phyloP scores from a whole-genome alignment of 1,140 invertebrate genomes.

The Conopomorpha cramerella region DNA sequence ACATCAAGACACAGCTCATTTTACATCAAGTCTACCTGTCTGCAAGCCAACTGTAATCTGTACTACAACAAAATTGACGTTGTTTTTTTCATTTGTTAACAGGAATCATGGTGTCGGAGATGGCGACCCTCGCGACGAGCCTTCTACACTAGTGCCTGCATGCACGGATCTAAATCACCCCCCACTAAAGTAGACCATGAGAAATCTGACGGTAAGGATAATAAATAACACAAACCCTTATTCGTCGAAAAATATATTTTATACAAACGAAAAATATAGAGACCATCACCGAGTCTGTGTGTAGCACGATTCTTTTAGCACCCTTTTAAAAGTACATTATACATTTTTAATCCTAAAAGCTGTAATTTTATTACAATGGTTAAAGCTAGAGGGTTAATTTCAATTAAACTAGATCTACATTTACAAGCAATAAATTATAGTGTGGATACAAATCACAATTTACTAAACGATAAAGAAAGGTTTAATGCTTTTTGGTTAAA shows the following conservation, averaged over 20 bases:
- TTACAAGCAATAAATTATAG: slow-evolving; percentile 52
- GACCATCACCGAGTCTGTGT: slow-evolving; percentile 47
- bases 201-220: slow-evolving; percentile 48
- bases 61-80: neutral
- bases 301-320: slow-evolving; percentile 21
- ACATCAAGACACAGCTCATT: neutral
- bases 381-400: too few relatives aligned
- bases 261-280: slow-evolving; percentile 36
- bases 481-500: too few relatives aligned
- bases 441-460: slow-evolving; percentile 47
- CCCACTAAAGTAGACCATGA: slow-evolving; percentile 39
- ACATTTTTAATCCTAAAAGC: too few relatives aligned
- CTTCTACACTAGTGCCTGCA: slow-evolving; percentile 40
- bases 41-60: neutral
- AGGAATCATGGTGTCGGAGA: slow-evolving; percentile 58
- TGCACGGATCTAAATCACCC: slow-evolving; percentile 36
- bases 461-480: too few relatives aligned
- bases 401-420: slow-evolving; percentile 22
- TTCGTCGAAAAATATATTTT: too few relatives aligned
- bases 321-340: too few relatives aligned
- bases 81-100: slow-evolving; percentile 12
- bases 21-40: neutral
- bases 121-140: slow-evolving; percentile 46
- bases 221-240: too few relatives aligned
- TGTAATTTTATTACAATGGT: too few relatives aligned